Percentiles rank a stretch among this genome's conserved stretches.
Evolutionary conservation across 2,888 invertebrate genomes (phyloP).

Genomic region (Andrena hattorfiana): DNA sequence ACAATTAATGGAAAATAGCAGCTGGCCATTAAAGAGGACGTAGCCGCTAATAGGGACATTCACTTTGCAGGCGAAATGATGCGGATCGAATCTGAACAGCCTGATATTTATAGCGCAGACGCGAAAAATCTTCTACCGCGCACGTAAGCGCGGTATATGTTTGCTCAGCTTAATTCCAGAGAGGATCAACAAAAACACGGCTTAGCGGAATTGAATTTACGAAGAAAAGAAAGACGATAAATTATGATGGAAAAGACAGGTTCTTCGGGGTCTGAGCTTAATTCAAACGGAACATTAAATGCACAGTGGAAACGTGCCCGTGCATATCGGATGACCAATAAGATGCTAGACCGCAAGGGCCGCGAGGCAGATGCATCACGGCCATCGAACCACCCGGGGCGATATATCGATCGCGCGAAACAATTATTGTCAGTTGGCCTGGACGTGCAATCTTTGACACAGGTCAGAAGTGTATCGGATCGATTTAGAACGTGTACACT

Average conservation of each 20-base stretch:
- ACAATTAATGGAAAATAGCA: neutral
- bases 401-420: constrained; percentile 45
- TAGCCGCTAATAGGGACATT: neutral
- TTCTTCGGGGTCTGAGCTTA: neutral
- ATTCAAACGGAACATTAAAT: constrained; percentile 2
- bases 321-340: constrained; percentile 29
- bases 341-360: constrained; percentile 12
- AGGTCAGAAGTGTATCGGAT: constrained; percentile 48
- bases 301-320: neutral
- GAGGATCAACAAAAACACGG: neutral
- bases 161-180: neutral
- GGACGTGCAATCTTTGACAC: constrained; percentile 25
- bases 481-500: constrained; percentile 17
- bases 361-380: constrained; percentile 8
- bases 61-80: neutral
- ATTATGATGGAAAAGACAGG: neutral
- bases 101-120: constrained; percentile 4
- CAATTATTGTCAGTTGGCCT: constrained; percentile 28
- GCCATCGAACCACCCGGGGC: constrained; percentile 20
- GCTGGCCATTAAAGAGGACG: neutral
- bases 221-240: constrained; percentile 1
- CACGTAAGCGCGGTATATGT: neutral
- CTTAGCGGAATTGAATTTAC: neutral
- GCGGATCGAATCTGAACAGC: neutral
- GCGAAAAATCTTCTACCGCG: neutral